Evolutionary conservation across 2,113 vertebrate genomes (phyloP).

Genomic region (Pterocles gutturalis): DNA sequence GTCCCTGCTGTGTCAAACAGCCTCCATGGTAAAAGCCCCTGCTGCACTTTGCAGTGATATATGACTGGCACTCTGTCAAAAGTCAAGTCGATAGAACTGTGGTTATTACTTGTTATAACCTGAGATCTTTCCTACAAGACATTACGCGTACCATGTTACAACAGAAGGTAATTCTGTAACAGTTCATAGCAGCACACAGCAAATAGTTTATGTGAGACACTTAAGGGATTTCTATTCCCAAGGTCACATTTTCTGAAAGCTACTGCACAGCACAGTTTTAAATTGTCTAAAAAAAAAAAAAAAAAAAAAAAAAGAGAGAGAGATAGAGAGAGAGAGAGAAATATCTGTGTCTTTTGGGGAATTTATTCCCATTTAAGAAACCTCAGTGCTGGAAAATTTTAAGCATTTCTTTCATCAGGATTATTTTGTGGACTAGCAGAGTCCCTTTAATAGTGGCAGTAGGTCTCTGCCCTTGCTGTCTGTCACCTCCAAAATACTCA

Average conservation of each 20-base stretch:
- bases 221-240: not conserved
- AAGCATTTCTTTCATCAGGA: not conserved
- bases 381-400: not conserved
- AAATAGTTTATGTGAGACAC: not conserved
- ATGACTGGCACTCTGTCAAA: not conserved
- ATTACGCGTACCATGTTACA: fast-evolving
- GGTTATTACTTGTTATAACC: not conserved
- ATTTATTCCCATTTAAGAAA: not conserved
- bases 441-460: not conserved
- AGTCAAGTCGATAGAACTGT: not conserved
- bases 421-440: not conserved
- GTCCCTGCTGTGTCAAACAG: not conserved
- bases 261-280: not conserved
- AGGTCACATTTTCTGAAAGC: not conserved
- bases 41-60: not conserved
- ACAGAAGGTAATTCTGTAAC: not conserved
- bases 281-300: not conserved
- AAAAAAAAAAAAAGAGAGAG: not conserved
- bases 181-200: not conserved
- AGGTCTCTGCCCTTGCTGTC: not conserved
- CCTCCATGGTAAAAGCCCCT: not conserved
- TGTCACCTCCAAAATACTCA: not conserved
- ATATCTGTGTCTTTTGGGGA: not conserved
- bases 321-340: not conserved
- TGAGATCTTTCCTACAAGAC: not conserved